These are phyloP conservation scores for Tetragonula clypearis DNA, from an alignment of 1,140 invertebrate species.

Conservation along the genomic window DNA sequence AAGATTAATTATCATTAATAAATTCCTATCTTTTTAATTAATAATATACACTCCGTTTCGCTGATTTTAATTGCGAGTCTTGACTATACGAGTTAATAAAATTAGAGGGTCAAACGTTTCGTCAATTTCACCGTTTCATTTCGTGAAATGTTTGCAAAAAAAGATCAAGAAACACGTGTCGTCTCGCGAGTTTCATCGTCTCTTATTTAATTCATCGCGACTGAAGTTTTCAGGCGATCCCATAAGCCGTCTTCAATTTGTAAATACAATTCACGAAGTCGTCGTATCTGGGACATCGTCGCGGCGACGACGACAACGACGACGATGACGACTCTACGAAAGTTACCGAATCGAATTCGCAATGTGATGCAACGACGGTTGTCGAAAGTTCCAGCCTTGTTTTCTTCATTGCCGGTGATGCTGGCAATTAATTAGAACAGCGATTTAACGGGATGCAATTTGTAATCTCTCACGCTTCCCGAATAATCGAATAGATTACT, in stretches of 20 bases:
- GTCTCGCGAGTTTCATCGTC: not conserved
- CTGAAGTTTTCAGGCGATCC: not conserved
- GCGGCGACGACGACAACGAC: not conserved
- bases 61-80: not conserved
- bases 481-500: not conserved
- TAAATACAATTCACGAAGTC: slow-evolving; percentile 3
- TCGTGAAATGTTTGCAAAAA: not conserved
- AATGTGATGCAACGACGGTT: not conserved
- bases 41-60: not conserved
- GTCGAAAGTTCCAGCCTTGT: not conserved
- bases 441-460: not conserved
- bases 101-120: not conserved
- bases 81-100: not conserved
- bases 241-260: not conserved
- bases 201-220: slow-evolving; percentile 13
- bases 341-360: slow-evolving; percentile 5
- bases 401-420: slow-evolving; percentile 6
- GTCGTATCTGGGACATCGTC: not conserved
- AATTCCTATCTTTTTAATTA: not conserved
- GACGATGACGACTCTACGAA: not conserved
- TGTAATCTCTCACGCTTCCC: not conserved
- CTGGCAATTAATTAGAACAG: not conserved
- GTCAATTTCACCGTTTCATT: too few species aligned
- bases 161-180: not conserved
- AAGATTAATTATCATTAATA: not conserved